phyloP scores from a whole-genome alignment of 1,140 invertebrate genomes.

The Leptopilina boulardi region DNA sequence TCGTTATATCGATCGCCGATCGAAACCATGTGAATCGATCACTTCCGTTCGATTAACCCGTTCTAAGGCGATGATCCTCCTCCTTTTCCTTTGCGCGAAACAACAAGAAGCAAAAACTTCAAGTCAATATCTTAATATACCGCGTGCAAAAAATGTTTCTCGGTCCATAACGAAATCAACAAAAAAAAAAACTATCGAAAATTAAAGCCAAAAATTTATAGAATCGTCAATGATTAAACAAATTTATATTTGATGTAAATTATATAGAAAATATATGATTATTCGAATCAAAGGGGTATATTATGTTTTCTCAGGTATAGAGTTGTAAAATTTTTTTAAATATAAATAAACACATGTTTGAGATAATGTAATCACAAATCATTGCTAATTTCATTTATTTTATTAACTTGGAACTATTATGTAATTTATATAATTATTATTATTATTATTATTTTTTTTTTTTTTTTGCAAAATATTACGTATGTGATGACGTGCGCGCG shows the following conservation, averaged over 20 bases:
- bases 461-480: neutral
- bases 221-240: too few relatives aligned
- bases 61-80: neutral
- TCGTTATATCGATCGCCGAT: conserved; percentile 3
- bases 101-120: neutral
- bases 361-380: conserved; percentile 10
- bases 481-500: neutral
- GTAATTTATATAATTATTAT: conserved; percentile 1
- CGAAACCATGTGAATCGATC: conserved; percentile 13
- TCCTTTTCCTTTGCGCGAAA: neutral
- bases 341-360: neutral
- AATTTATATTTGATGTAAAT: too few relatives aligned
- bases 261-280: too few relatives aligned
- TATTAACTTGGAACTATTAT: neutral
- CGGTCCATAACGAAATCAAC: neutral
- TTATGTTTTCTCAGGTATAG: too few relatives aligned
- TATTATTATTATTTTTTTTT: too few relatives aligned
- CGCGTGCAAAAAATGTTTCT: neutral
- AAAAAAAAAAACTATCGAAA: neutral
- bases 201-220: neutral
- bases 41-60: conserved; percentile 22
- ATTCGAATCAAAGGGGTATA: too few relatives aligned
- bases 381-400: conserved; percentile 4
- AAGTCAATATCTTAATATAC: conserved; percentile 24
- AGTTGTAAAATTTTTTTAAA: conserved; percentile 1